Conservation (phyloP, 2,888 invertebrate genomes). For the Drosophila algonquin region DNA sequence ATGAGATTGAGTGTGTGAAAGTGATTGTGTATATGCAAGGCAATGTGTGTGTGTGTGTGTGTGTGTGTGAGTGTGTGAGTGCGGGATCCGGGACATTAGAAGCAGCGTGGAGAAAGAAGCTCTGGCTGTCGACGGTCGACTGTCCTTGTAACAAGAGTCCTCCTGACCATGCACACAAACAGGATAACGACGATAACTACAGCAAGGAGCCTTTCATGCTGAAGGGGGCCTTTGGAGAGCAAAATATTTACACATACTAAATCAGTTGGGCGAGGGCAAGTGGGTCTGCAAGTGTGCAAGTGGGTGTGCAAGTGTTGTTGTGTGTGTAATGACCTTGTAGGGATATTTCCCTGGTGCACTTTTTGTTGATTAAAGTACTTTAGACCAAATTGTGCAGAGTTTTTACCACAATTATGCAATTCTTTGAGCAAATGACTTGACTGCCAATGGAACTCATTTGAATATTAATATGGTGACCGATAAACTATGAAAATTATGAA, state of each 20-base stretch:
- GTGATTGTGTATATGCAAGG: background rate
- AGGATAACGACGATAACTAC: conserved; percentile 55
- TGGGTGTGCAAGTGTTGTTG: conserved; percentile 5
- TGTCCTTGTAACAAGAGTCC: conserved; percentile 61
- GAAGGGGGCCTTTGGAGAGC: conserved; percentile 61
- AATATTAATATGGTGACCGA: background rate
- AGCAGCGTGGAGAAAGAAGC: conserved; percentile 1
- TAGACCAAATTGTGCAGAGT: conserved; percentile 17
- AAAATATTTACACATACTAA: conserved; percentile 78
- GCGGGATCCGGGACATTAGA: conserved; percentile 21
- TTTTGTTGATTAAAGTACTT: conserved; percentile 22
- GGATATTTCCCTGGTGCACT: conserved; percentile 31
- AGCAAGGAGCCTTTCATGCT: conserved; percentile 51
- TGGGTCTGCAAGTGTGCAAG: conserved; percentile 7
- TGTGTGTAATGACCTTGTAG: conserved; percentile 43
- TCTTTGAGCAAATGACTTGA: conserved; percentile 14
- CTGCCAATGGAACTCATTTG: background rate
- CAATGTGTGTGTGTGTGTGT: conserved; percentile 3
- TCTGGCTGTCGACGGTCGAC: conserved; percentile 31
- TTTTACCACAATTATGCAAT: conserved; percentile 38
- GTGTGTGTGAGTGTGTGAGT: conserved; percentile 10
- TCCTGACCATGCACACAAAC: conserved; percentile 52
- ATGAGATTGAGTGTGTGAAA: conserved; percentile 48
- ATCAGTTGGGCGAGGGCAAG: conserved; percentile 53
- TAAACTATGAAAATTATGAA: background rate